A percentile compares a stretch with the other conserved stretches of the same genome.
Evolutionary conservation across 2,888 invertebrate species (phyloP).

Genomic region (Melanargia galathea): DNA sequence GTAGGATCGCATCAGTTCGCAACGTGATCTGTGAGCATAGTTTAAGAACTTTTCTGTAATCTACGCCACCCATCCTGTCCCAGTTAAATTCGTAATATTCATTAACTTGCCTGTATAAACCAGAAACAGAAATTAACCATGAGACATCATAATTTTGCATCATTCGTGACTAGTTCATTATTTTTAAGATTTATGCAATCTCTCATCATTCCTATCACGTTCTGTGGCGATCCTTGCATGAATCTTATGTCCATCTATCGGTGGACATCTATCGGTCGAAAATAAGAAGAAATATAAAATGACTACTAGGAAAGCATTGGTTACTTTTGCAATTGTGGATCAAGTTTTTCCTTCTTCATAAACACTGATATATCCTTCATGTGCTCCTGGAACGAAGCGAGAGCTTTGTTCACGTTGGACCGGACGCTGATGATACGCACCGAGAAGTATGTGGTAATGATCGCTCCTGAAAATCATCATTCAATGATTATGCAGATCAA

Average conservation of each 20-base stretch:
- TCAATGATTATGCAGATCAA: background rate
- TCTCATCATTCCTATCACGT: no score
- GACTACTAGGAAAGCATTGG: background rate
- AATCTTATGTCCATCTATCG: no score
- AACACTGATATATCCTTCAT: slow-evolving; percentile 60
- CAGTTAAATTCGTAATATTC: slow-evolving; percentile 65
- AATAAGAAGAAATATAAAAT: no score
- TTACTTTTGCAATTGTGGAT: slow-evolving; percentile 54
- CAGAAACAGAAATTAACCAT: background rate
- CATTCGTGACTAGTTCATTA: no score
- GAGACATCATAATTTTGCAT: background rate
- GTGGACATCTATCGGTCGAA: no score
- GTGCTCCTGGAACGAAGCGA: slow-evolving; percentile 66
- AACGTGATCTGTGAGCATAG: slow-evolving; percentile 68
- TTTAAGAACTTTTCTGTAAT: slow-evolving; percentile 63
- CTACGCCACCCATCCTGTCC: slow-evolving; percentile 67
- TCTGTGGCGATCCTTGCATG: no score
- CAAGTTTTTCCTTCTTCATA: slow-evolving; percentile 60
- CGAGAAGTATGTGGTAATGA: slow-evolving; percentile 64
- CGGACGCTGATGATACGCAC: slow-evolving; percentile 70
- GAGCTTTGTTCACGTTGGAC: slow-evolving; percentile 64
- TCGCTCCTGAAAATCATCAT: slow-evolving; percentile 51
- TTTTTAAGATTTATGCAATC: background rate
- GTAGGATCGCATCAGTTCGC: slow-evolving; percentile 65
- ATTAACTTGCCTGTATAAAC: slow-evolving; percentile 54